Evolutionary conservation across 1,140 invertebrate species (phyloP).

Genomic region (Ostrea denselamellosa): DNA sequence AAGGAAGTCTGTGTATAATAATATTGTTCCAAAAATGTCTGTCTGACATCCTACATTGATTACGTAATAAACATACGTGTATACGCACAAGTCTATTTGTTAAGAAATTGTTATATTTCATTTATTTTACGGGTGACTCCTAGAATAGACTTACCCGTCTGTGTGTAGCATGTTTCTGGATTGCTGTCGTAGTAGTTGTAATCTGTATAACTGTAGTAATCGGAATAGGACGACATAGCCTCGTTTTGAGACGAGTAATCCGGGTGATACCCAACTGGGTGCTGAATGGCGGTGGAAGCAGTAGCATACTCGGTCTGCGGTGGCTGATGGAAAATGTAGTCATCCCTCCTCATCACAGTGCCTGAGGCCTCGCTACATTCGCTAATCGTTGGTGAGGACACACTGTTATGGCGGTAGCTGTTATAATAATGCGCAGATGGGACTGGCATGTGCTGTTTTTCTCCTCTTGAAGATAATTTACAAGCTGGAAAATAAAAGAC

Average conservation of each 20-base stretch:
- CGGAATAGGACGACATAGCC: constrained; percentile 1
- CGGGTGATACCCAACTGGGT: constrained; percentile 25
- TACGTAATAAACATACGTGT: not conserved
- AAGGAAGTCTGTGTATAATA: not conserved
- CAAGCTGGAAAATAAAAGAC: not conserved
- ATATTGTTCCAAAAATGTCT: not conserved
- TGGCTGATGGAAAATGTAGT: constrained; percentile 45
- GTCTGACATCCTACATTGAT: not conserved
- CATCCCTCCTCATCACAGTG: not conserved
- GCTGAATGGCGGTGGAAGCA: not conserved
- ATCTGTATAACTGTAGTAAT: constrained; percentile 13
- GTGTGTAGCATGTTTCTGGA: not conserved
- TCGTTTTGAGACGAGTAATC: constrained; percentile 17
- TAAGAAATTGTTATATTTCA: not conserved
- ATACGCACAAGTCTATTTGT: not conserved
- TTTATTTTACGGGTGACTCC: not conserved
- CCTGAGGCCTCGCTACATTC: constrained; percentile 13
- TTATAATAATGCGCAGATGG: not conserved
- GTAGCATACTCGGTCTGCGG: constrained; percentile 27
- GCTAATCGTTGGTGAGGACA: constrained; percentile 7
- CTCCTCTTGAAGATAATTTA: not conserved
- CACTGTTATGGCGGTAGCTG: not conserved
- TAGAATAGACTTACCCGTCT: not conserved
- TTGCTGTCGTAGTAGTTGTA: constrained; percentile 9
- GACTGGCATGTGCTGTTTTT: not conserved